Evolutionary conservation across 2,888 invertebrate genomes (phyloP), one percentile per base, ranked within the genome.

Genomic region (Polietes domitor): DNA sequence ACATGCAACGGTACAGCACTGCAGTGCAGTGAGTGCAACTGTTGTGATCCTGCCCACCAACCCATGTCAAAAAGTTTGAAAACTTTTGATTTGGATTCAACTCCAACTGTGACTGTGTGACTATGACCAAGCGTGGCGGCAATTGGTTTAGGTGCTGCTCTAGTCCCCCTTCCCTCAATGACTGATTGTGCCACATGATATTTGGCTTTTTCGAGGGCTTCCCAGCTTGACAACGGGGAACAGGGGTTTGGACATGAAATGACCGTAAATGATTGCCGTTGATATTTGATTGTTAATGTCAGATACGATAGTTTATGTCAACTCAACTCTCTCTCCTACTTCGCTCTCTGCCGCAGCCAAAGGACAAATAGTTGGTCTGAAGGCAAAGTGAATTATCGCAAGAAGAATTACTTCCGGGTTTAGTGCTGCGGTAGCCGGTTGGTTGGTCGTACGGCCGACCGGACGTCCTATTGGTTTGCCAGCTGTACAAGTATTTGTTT

Each of bases 361-460:
- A 58, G 58, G 58, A 24, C 26, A 24, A 24, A 24, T 26, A 24
- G 17, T n/a, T n/a, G n/a, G n/a, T 47, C 26, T 10, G 26, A 82
- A 71, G 61, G n/a, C 47, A 71, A 77, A 78, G 53, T 71, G 28
- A 71, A 71, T 55, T 73, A 82, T 68, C 75, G 26, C 78, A 78
- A 82, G 78, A 75, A 41, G 75, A 72, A 79, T 78, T 79, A 58
- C 61, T 78, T 82, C 73, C 78, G 74, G n/a, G 32, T 6, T 32
- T 37, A n/a, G 32, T 32, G 32, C 4, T 32, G 32, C 7, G 1
- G 37, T 37, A 1, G 37, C n/a, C n/a, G n/a, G n/a, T n/a, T n/a
- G n/a, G n/a, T n/a, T n/a, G n/a, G n/a, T n/a, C n/a, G n/a, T n/a
- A n/a, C n/a, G n/a, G n/a, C n/a, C n/a, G n/a, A n/a, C n/a, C n/a